A percentile compares a stretch with the other conserved stretches of the same genome.
Evolutionary conservation across 2,797 vertebrate species (phyloP).

Genomic region (Sebastes steindachneri): DNA sequence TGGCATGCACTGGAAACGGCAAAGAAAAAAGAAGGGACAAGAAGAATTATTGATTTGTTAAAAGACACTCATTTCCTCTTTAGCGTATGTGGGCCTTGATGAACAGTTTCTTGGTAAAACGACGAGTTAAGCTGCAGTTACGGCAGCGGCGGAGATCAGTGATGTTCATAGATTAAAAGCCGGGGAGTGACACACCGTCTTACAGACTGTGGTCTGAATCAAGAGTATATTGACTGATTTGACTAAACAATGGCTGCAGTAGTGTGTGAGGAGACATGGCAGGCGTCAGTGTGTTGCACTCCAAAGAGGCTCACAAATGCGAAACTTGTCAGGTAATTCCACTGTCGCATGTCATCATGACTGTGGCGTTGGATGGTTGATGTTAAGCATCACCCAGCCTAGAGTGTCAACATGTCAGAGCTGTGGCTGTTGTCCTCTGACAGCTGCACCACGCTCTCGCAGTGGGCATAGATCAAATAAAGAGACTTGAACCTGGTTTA

Average conservation of each 20-base stretch:
- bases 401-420: constrained; percentile 50
- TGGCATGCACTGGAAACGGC: constrained; percentile 85
- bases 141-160: constrained; percentile 46
- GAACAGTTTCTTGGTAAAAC: constrained; percentile 70
- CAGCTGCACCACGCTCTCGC: constrained; percentile 61
- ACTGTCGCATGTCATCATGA: constrained; percentile 34
- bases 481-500: constrained; percentile 65
- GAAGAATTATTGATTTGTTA: constrained; percentile 76
- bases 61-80: constrained; percentile 82
- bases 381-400: constrained; percentile 59
- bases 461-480: constrained; percentile 61
- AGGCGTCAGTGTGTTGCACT: constrained; percentile 50
- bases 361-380: constrained; percentile 30
- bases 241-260: constrained; percentile 36
- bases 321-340: constrained; percentile 34
- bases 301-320: constrained; percentile 34
- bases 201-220: constrained; percentile 30
- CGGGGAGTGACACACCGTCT: constrained; percentile 35
- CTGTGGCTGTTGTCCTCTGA: constrained; percentile 48
- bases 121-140: constrained; percentile 50
- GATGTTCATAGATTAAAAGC: constrained; percentile 53
- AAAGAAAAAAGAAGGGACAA: constrained; percentile 53
- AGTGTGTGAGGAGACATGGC: constrained; percentile 45
- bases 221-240: constrained; percentile 31
- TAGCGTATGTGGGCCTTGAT: constrained; percentile 78